Evolutionary conservation across 1,140 invertebrate genomes (phyloP), one percentile per base, ranked within the genome.

Genomic region (Eriosoma lanigerum): DNA sequence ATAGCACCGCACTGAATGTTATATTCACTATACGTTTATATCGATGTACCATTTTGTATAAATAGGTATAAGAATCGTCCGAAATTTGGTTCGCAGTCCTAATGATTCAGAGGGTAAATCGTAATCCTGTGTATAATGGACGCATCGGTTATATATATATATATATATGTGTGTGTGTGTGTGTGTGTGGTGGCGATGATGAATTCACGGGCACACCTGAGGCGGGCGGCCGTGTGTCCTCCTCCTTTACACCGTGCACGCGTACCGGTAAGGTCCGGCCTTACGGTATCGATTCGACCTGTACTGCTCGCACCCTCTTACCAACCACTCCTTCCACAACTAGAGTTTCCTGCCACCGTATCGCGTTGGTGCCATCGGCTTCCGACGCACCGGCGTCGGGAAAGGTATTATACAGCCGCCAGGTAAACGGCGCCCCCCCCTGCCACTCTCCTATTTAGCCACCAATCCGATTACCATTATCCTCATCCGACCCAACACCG

Each of bases 181-280:
- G 24, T 24, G 17, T 15, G 72, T n/a, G n/a, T 9, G 54, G 54
- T 32, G 75, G 56, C 38, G 75, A 46, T 62, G 75, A 62, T 62
- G 75, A 78, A 78, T 78, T 78, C 75, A 78, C 75, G 38, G 75
- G 75, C 75, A 78, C 75, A 78, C 75, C 75, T 78, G 75, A 78
- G 75, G 75, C 75, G 75, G 75, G 75, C 75, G 56, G 54, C 72
- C 72, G 52, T 17, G 50, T 78, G 56, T 78, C 32, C 54, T 56
- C 52, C 72, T n/a, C 38, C 50, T 60, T 26, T 48, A 62, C 56
- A 8, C 32, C 32, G 32, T 38, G 32, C 32, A 38, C 56, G 56
- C 32, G 17, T 56, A 62, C 75, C 54, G 75, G 75, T 78, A 78
- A 78, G 75, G 75, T 78, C 75, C 75, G 75, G 70, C 70, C 48